phyloP scores from a whole-genome alignment of 2,797 vertebrate genomes.

The Melanotaenia parkinsoni region DNA sequence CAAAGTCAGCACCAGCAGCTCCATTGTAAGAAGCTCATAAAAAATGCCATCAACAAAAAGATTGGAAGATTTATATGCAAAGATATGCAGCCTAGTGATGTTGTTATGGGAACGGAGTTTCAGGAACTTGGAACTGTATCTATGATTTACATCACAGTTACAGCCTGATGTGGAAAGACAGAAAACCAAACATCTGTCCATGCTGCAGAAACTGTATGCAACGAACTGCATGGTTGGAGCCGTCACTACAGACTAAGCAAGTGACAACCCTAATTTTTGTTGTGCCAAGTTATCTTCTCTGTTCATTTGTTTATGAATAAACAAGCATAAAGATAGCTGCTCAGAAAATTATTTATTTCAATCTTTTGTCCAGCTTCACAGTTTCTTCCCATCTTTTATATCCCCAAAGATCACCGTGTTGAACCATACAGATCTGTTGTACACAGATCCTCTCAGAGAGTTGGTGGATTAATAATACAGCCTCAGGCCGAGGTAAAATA shows the following conservation, averaged over 20 bases:
- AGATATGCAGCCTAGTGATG: not conserved
- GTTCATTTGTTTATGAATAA: constrained; percentile 3
- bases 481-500: constrained; percentile 62
- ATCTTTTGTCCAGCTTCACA: not conserved
- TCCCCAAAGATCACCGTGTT: constrained; percentile 12
- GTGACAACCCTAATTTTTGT: not conserved
- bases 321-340: not conserved
- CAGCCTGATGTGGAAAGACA: not conserved
- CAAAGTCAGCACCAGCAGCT: not conserved
- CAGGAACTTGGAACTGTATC: not conserved
- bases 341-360: not conserved
- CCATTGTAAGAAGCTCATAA: not conserved
- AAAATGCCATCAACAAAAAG: not conserved
- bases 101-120: not conserved
- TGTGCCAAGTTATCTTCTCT: not conserved
- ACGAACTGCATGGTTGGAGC: too few relatives aligned
- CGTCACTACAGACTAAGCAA: too few relatives aligned
- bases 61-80: not conserved
- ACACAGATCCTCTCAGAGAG: constrained; percentile 36
- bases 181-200: not conserved
- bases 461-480: constrained; percentile 46
- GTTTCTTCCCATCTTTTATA: not conserved
- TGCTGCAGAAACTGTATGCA: not conserved
- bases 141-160: not conserved
- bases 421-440: constrained; percentile 30